phyloP scores from a whole-genome alignment of 2,888 invertebrate genomes.

The Nudaria mundana region DNA sequence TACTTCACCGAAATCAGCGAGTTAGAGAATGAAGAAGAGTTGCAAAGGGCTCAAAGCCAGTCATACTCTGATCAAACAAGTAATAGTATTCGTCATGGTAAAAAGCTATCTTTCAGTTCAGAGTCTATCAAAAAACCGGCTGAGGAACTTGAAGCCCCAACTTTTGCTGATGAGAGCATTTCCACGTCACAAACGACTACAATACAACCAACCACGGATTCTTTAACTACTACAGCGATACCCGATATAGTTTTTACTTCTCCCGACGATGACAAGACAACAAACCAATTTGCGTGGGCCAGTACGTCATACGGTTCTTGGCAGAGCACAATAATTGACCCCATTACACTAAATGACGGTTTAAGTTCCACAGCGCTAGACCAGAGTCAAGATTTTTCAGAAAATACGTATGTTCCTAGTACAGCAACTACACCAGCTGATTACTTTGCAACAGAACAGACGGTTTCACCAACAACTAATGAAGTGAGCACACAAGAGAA shows the following conservation, averaged over 20 bases:
- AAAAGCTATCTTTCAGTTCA: slow-evolving; percentile 56
- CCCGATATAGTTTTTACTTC: slow-evolving; percentile 60
- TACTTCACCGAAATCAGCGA: slow-evolving; percentile 69
- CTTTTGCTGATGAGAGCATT: slow-evolving; percentile 47
- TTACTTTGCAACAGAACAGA: slow-evolving; percentile 54
- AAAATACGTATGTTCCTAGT: slow-evolving; percentile 50
- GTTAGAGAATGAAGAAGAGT: slow-evolving; percentile 82
- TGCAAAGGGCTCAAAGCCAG: slow-evolving; percentile 86
- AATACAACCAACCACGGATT: slow-evolving; percentile 46
- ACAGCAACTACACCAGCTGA: slow-evolving; percentile 52
- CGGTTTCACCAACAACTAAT: slow-evolving; percentile 51
- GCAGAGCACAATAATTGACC: slow-evolving; percentile 87
- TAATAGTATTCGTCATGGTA: slow-evolving; percentile 64
- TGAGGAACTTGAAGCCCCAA: slow-evolving; percentile 69
- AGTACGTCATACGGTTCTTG: slow-evolving; percentile 77
- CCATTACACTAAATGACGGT: slow-evolving; percentile 86
- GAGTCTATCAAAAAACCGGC: slow-evolving; percentile 57
- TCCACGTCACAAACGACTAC: slow-evolving; percentile 55
- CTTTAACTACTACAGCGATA: slow-evolving; percentile 45
- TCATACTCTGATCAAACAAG: slow-evolving; percentile 84
- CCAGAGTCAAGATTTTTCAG: slow-evolving; percentile 42
- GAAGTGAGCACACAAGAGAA: slow-evolving; percentile 47
- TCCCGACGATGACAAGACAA: slow-evolving; percentile 66
- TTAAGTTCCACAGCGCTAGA: slow-evolving; percentile 67
- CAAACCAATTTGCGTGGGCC: slow-evolving; percentile 68